These are phyloP conservation scores for Elmis aenea DNA, from an alignment of 2,888 invertebrate genomes.

Conservation along the genomic window DNA sequence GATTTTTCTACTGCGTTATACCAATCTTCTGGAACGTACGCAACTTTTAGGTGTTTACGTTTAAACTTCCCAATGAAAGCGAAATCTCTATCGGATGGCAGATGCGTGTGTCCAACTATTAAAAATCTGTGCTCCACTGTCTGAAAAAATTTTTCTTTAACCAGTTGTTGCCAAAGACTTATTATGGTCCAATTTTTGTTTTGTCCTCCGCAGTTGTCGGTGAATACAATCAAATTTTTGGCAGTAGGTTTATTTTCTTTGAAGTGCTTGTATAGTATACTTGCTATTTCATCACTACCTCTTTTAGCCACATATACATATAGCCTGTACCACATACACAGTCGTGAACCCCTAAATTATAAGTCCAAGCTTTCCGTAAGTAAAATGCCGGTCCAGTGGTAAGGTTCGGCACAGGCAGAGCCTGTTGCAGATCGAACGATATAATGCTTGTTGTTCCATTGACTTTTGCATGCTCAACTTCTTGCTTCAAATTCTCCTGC, in stretches of 20 bases:
- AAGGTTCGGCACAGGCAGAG: constrained; percentile 19
- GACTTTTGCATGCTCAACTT: constrained; percentile 8
- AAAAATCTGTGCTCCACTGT: constrained; percentile 18
- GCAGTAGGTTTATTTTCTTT: constrained; percentile 8
- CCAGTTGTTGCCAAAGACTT: constrained; percentile 17
- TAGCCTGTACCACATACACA: constrained; percentile 15
- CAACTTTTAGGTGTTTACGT: constrained; percentile 1
- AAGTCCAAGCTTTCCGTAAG: constrained; percentile 22
- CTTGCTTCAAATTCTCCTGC: constrained; percentile 10
- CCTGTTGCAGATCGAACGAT: constrained; percentile 24
- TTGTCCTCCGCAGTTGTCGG: constrained; percentile 19
- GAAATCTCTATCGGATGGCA: constrained; percentile 14
- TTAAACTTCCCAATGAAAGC: constrained; percentile 4
- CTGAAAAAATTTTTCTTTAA: constrained; percentile 11
- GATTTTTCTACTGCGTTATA: constrained; percentile 4
- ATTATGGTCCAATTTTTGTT: constrained; percentile 21
- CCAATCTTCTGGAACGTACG: constrained; percentile 2
- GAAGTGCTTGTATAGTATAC: constrained; percentile 17
- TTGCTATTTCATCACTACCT: constrained; percentile 21
- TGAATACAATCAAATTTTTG: constrained; percentile 14
- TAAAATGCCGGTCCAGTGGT: constrained; percentile 23
- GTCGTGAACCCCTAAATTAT: constrained; percentile 26
- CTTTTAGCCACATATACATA: constrained; percentile 24
- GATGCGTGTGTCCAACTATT: constrained; percentile 17
- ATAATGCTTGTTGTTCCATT: constrained; percentile 6